Evolutionary conservation across 2,888 invertebrate genomes (phyloP), one percentile per base, ranked within the genome.

Genomic region (Sinopyrophorus schimmeli): DNA sequence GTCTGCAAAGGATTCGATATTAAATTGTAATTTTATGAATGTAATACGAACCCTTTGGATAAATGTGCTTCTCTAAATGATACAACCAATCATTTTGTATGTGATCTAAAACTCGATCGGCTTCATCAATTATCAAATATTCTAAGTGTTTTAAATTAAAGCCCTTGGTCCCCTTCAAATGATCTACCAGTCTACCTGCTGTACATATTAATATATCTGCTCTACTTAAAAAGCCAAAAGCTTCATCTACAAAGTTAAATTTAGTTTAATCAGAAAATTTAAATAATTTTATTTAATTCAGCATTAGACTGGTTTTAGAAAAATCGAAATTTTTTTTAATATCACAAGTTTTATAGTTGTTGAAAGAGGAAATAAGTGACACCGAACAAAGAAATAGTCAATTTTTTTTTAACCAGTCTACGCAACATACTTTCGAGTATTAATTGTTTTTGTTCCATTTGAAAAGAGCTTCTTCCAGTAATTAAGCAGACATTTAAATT

Each of bases 71-170:
- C 64, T 92, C 89, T 47, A 94, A 77, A 67, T 90, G 84, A 61
- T 85, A 83, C 3, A 94, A 77, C 94, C 93, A 96, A 69, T 94
- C 91, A 69, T 92, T 89, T 70, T 94, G 90, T 32, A 92, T 82
- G 65, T 90, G 89, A 61, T 94, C 92, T 77, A 95, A 86, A 59
- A 96, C 89, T 59, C 93, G 81, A 75, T 99, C 99, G 3, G 99
- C 99, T 77, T 99, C 99, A 73, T 99, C 99, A 46, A 99, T 89
- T 0, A 99, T 83, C 27, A 95, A 75, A 74, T 87, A 93, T 64
- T 84, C 80, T 1, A 93, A 74, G 60, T 81, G 70, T 59, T 81
- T 79, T 21, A 93, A 71, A 38, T 83, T 80, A 67, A 93, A 87
- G 10, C 90, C 91, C 66, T 84, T 77, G 0, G 93, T 93, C 56